Evolutionary conservation across 2,113 vertebrate genomes (phyloP).

Genomic region (Rostratula benghalensis): DNA sequence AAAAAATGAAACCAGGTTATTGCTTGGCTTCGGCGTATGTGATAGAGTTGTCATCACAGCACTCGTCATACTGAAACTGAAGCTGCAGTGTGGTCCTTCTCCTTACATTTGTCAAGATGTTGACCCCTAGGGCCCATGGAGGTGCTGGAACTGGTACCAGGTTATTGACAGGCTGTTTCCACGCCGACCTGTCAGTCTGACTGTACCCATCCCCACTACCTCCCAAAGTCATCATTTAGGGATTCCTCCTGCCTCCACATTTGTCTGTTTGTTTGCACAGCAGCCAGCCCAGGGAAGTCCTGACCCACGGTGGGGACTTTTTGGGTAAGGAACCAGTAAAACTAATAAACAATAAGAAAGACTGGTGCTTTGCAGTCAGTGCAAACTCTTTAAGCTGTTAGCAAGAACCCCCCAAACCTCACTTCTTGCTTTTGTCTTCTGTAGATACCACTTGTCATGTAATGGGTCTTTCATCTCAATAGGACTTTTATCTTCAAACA

Average conservation of each 20-base stretch:
- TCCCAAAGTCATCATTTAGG: not conserved
- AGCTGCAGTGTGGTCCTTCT: not conserved
- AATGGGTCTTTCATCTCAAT: constrained; percentile 27
- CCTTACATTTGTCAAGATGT: not conserved
- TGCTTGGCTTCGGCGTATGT: not conserved
- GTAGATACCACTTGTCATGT: not conserved
- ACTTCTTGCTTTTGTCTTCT: not conserved
- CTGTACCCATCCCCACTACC: not conserved
- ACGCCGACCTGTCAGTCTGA: accelerated
- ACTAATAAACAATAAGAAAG: not conserved
- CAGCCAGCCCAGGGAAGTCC: not conserved
- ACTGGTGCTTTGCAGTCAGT: not conserved
- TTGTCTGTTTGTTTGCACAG: not conserved
- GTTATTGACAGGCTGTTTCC: not conserved
- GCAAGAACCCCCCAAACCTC: not conserved
- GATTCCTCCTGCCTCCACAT: not conserved
- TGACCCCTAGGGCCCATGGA: accelerated
- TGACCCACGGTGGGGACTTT: not conserved
- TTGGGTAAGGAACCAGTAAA: not conserved
- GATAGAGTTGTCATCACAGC: not conserved
- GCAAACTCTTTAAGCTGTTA: not conserved
- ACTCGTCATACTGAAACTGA: not conserved
- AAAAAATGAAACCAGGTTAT: not conserved
- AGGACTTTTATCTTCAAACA: constrained; percentile 57
- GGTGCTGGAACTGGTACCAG: not conserved